Percentiles rank a stretch among this genome's conserved stretches.
These are phyloP conservation scores for Pterois miles DNA, from an alignment of 2,797 vertebrate genomes.

Conservation along the genomic window DNA sequence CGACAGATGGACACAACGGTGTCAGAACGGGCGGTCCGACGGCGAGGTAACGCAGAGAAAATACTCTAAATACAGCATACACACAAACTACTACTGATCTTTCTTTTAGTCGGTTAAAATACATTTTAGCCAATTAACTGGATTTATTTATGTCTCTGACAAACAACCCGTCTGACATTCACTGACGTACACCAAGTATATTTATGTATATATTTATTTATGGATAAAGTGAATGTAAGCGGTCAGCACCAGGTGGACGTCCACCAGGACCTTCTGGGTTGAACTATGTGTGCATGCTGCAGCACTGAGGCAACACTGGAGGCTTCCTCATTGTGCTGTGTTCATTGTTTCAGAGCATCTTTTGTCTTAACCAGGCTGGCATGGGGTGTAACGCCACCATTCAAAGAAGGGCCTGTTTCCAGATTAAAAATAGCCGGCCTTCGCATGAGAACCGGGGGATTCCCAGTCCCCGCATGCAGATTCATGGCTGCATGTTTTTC, in stretches of 20 bases:
- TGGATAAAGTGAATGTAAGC: not conserved
- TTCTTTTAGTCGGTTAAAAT: no score
- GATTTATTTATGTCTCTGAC: not conserved
- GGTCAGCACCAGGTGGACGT: not conserved
- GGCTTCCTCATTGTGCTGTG: constrained; percentile 38
- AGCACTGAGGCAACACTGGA: constrained; percentile 31
- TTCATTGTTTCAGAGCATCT: constrained; percentile 55
- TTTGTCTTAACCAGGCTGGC: constrained; percentile 56
- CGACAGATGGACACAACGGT: no score
- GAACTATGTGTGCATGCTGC: not conserved
- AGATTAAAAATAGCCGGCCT: constrained; percentile 76
- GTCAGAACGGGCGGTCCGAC: no score
- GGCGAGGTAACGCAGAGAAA: no score
- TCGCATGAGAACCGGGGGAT: constrained; percentile 71
- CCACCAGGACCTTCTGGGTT: not conserved
- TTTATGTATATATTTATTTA: not conserved
- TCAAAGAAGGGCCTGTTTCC: constrained; percentile 62
- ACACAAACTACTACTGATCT: no score
- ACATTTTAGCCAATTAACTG: no score
- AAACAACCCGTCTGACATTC: not conserved
- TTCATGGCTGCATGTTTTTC: constrained; percentile 46
- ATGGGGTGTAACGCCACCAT: constrained; percentile 14
- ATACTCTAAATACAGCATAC: no score
- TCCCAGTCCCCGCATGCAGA: constrained; percentile 36
- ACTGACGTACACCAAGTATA: not conserved